Conservation (phyloP, 2,113 vertebrate genomes). For the Brachyistius frenatus region DNA sequence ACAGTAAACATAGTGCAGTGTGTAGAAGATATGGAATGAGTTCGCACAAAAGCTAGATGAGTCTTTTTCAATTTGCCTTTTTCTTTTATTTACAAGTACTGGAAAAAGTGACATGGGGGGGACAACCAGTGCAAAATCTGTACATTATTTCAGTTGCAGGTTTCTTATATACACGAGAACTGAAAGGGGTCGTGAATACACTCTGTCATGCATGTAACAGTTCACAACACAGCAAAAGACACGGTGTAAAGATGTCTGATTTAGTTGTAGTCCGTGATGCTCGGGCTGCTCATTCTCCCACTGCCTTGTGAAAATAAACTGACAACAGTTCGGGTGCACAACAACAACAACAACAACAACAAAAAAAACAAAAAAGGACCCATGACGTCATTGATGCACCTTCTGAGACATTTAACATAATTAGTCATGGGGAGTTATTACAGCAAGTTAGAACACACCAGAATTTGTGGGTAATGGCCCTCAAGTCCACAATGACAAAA, state of each 20-base stretch:
- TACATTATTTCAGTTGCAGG: slow-evolving; percentile 82
- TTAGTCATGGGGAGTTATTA: slow-evolving; percentile 53
- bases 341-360: background rate
- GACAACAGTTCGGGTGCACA: slow-evolving; percentile 31
- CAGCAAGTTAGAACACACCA: slow-evolving; percentile 63
- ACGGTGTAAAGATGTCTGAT: slow-evolving; percentile 52
- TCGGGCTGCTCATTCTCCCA: slow-evolving; percentile 57
- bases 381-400: slow-evolving; percentile 46
- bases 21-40: slow-evolving; percentile 14
- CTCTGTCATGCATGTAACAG: slow-evolving; percentile 81
- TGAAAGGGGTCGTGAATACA: slow-evolving; percentile 68
- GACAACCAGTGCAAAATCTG: slow-evolving; percentile 85
- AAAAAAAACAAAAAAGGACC: slow-evolving; percentile 22
- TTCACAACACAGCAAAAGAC: slow-evolving; percentile 76
- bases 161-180: slow-evolving; percentile 82
- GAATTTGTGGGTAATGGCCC: slow-evolving; percentile 50
- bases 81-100: slow-evolving; percentile 84
- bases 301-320: slow-evolving; percentile 49
- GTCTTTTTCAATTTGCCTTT: slow-evolving; percentile 34
- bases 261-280: slow-evolving; percentile 46
- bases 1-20: background rate
- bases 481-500: slow-evolving; percentile 63
- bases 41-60: slow-evolving; percentile 18
- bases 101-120: slow-evolving; percentile 79
- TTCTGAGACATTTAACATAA: slow-evolving; percentile 44